These are phyloP conservation scores for Alosa alosa DNA, from an alignment of 2,113 vertebrate species.

Conservation along the genomic window DNA sequence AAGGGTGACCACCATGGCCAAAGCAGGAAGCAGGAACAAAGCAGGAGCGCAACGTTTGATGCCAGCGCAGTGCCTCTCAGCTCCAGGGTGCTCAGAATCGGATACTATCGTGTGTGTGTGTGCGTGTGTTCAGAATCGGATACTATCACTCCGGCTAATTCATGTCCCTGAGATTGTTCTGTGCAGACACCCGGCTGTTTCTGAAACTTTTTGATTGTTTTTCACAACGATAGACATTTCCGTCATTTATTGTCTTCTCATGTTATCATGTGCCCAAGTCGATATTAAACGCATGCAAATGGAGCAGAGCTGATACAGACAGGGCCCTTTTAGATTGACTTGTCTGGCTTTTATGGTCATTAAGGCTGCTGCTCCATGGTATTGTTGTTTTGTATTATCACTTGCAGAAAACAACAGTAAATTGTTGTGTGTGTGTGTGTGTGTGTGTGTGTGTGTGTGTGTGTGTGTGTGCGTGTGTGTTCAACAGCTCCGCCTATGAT, in stretches of 20 bases:
- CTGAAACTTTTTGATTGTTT: neutral
- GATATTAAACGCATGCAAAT: neutral
- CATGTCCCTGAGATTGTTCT: too few species aligned
- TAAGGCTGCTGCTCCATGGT: neutral
- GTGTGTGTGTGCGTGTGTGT: neutral
- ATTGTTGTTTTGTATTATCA: neutral
- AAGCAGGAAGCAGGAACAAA: neutral
- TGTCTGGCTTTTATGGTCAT: neutral
- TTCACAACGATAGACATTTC: neutral
- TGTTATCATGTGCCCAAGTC: neutral
- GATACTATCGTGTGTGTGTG: too few species aligned
- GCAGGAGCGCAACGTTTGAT: neutral
- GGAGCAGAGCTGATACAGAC: neutral
- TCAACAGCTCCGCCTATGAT: conserved; percentile 82
- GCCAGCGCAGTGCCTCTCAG: neutral
- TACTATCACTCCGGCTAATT: too few species aligned
- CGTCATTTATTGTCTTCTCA: too few species aligned
- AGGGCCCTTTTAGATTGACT: neutral
- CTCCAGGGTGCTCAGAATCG: too few species aligned
- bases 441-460: conserved; percentile 16
- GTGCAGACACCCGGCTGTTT: neutral
- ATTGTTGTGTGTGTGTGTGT: conserved; percentile 17
- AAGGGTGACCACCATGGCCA: neutral
- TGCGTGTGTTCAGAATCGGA: too few species aligned
- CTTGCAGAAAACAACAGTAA: neutral